phyloP scores from a whole-genome alignment of 2,797 vertebrate species.

The Arremon brunneinucha region DNA sequence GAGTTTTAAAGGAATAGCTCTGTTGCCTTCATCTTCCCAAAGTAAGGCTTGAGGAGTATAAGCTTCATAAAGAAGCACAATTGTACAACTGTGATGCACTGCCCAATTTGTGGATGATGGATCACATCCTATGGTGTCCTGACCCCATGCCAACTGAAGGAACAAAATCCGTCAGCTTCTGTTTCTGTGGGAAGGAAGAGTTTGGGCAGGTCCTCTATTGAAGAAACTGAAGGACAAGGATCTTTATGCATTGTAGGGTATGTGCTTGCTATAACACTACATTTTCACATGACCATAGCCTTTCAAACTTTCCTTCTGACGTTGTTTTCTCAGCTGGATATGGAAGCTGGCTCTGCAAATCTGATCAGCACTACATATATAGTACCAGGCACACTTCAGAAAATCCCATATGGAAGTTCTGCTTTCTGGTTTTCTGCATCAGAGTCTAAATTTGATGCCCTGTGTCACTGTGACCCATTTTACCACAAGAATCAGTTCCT shows the following conservation, averaged over 20 bases:
- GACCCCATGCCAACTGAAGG: neutral
- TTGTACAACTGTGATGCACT: neutral
- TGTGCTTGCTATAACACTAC: neutral
- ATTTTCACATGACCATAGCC: neutral
- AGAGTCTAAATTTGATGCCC: neutral
- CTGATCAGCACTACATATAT: neutral
- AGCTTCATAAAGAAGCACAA: neutral
- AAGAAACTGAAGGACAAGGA: neutral
- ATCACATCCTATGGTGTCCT: neutral
- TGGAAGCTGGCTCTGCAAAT: neutral
- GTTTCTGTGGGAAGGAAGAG: neutral
- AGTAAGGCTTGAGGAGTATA: neutral
- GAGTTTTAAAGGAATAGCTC: neutral
- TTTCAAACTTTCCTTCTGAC: neutral
- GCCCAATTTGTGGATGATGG: neutral
- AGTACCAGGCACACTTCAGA: neutral
- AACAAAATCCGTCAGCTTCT: neutral
- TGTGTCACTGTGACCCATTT: neutral
- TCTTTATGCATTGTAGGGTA: neutral
- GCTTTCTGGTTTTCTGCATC: constrained; percentile 33
- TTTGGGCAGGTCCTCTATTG: neutral
- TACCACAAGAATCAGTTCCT: constrained; percentile 8
- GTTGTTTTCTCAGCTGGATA: neutral
- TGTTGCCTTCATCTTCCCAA: neutral
- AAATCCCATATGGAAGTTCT: neutral